These are phyloP conservation scores for Argyrosomus japonicus DNA, from an alignment of 2,113 vertebrate species.

Conservation along the genomic window DNA sequence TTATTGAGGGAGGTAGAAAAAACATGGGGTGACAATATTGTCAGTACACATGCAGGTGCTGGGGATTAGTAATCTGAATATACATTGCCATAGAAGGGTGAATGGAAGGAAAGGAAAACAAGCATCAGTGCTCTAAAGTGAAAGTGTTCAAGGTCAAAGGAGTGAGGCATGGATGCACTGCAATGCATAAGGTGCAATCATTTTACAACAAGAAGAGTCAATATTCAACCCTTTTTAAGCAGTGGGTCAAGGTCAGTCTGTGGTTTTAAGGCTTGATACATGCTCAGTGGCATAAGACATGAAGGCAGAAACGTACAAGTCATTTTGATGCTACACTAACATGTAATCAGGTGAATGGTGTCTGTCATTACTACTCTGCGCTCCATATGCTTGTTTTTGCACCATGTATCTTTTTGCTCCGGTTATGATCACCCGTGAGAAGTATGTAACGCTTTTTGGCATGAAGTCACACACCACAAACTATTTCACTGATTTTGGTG, in stretches of 20 bases:
- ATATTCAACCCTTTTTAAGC: background rate
- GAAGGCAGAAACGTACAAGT: background rate
- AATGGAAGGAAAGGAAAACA: constrained; percentile 20
- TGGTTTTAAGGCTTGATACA: background rate
- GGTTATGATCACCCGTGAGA: no score
- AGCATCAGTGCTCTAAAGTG: constrained; percentile 14
- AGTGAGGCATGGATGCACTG: constrained; percentile 13
- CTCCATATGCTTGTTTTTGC: no score
- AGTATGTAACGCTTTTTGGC: no score
- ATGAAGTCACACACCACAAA: no score
- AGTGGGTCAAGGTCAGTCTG: background rate
- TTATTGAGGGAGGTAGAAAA: constrained; percentile 36
- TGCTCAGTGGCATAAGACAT: background rate
- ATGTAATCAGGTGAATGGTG: no score
- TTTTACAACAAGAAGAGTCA: background rate
- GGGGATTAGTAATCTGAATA: constrained; percentile 32
- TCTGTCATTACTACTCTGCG: no score
- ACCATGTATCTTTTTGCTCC: no score
- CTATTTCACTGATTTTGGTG: no score
- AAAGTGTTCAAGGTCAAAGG: constrained; percentile 17
- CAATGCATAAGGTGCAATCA: constrained; percentile 20
- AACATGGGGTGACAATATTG: background rate
- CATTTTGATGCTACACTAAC: background rate
- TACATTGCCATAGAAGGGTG: constrained; percentile 16
- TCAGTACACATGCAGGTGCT: constrained; percentile 59